Evolutionary conservation across 2,113 vertebrate genomes (phyloP), one percentile per base, ranked within the genome.

Genomic region (Tenebrosternarchus preto): DNA sequence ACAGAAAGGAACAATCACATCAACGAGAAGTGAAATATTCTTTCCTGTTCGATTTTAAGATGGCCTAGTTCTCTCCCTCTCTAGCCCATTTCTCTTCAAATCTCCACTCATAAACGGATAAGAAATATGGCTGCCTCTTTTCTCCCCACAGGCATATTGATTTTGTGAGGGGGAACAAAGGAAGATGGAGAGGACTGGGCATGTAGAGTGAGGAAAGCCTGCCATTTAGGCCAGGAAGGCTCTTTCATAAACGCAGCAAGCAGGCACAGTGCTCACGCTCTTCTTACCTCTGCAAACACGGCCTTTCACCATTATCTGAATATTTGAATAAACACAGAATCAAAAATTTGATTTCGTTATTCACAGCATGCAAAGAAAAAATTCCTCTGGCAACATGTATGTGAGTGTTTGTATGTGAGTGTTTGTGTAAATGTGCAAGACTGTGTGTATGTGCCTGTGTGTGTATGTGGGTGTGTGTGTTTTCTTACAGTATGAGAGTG

Each of bases 81-180:
- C 0, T 74, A 56, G 55, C 69, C 77, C 43, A 73, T 25, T 75
- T 78, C 80, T 67, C 31, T 8, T 77, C 81, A 80, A 70, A 68
- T 66, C 81, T 88, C 82, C 77, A 71, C 56, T 86, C 80, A 85
- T 80, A 82, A 84, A 74, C 74, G 70, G 78, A 87, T 75, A 76
- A 84, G 84, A 86, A 86, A 86, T 86, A 82, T 80, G 82, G 82
- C 85, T 75, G 73, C 73, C 80, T 80, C 72, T 79, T 81, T 85
- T 81, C 80, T 82, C 82, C 81, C 85, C 80, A 82, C 59, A 66
- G 66, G 73, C 69, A 68, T 85, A 89, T 89, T 88, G 88, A 89
- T 89, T 89, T 87, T 87, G 83, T 73, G 81, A 83, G 77, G 70
- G n/a, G 73, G 80, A 85, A 83, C 82, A 85, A 82, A 82, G 83